Evolutionary conservation across 2,113 vertebrate genomes (phyloP).

Genomic region (Pygoscelis adeliae): DNA sequence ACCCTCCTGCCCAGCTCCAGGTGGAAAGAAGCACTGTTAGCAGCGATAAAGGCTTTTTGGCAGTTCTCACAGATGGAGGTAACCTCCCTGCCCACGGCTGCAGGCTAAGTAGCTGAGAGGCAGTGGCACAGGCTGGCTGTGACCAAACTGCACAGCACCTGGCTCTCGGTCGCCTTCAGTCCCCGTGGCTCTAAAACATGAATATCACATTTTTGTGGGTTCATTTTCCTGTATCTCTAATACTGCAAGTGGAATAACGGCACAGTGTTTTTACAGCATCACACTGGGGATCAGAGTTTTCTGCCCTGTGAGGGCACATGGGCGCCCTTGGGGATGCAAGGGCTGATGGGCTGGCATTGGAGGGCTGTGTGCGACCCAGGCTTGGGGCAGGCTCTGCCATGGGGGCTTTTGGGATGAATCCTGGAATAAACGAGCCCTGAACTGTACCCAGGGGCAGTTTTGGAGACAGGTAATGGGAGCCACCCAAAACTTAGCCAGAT

Average conservation of each 20-base stretch:
- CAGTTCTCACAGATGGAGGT: background rate
- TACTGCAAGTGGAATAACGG: background rate
- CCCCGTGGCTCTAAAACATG: background rate
- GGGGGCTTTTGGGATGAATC: background rate
- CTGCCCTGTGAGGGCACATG: background rate
- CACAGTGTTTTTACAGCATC: background rate
- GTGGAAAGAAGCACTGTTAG: background rate
- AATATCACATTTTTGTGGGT: background rate
- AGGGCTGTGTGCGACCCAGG: background rate
- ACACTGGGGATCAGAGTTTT: background rate
- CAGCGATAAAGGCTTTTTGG: background rate
- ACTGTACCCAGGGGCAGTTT: background rate
- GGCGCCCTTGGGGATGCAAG: background rate
- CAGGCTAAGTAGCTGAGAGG: background rate
- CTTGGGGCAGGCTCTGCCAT: background rate
- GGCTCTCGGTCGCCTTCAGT: background rate
- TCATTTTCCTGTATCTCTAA: background rate
- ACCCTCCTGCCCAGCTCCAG: background rate
- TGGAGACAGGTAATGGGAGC: background rate
- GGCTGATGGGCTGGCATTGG: rapidly evolving
- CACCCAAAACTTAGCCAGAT: background rate
- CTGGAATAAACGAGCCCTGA: rapidly evolving
- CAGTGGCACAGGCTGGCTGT: no score
- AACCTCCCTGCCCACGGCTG: background rate
- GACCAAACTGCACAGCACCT: background rate